Base-by-base conservation (phyloP, 2,888 invertebrate genomes). In the Sipha maydis region DNA sequence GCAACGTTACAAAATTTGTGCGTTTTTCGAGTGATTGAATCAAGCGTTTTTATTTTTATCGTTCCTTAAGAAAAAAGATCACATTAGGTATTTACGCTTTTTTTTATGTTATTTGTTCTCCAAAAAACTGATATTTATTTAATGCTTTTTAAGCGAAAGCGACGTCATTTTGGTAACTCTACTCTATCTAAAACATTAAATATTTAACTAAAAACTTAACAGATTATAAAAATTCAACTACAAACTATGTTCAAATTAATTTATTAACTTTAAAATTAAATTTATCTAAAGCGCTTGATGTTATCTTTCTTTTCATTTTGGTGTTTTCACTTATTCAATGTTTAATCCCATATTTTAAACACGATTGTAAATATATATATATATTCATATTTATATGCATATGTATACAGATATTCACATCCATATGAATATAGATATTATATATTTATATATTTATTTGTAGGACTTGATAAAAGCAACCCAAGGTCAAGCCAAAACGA, bases 1-100 rank as follows among this genome's bases (percentile, higher is more conserved):
- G 88, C 88, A 80, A 75, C 88, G 75, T 88, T 88, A 88, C 88
- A 88, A 88, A 88, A 88, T 88, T 80, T 88, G 88, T 88, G 88
- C 88, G 88, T 48, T 82, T 77, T 82, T 80, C 73, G 38, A 82
- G 88, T 88, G 80, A 88, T 88, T 88, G 88, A 75, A 82, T 88
- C 48, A 88, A 88, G 88, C 88, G 80, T 88, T 82, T 82, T 78
- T 85, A 34, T 67, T 69, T 56, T 73, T 83, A n/a, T 78, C 54
- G n/a, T 85, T 84, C 77, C 48, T 77, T 77, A 77, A 85, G 77
- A 75, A 80, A 86, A 85, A 86, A 73, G 73, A 80, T 79, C 79
- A 86, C 80, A 73, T 86, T 79, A 54, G 56, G 79, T 86, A 79
- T 80, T 73, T 73, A 80, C 79, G 79, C 79, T 79, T 56, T 61